phyloP scores from a whole-genome alignment of 2,797 vertebrate genomes.

The Petrocephalus sullivani region DNA sequence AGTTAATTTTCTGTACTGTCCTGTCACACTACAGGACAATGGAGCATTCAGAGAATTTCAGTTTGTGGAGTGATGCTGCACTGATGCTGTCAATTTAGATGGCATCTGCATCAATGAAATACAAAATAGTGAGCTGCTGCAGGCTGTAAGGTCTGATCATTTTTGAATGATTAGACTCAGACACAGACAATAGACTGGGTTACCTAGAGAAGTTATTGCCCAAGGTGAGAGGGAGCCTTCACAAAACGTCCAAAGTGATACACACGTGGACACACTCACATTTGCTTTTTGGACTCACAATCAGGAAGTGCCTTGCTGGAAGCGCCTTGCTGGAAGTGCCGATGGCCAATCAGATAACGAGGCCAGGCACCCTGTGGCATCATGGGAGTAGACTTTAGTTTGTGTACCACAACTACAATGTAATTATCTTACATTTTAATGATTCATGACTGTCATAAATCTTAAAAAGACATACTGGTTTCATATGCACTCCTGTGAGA shows the following conservation, averaged over 20 bases:
- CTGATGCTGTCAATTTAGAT: neutral
- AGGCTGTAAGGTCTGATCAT: neutral
- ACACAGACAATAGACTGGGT: neutral
- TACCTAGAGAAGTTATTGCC: neutral
- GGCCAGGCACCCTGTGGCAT: neutral
- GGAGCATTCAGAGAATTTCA: neutral
- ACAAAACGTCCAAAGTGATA: neutral
- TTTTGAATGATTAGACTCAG: neutral
- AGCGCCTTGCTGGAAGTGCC: neutral
- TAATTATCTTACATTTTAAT: neutral
- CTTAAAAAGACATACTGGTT: neutral
- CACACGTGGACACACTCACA: neutral
- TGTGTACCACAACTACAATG: neutral
- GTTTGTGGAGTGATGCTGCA: neutral
- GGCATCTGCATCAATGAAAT: neutral
- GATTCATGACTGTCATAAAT: neutral
- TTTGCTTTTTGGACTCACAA: neutral
- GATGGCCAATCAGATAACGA: slow-evolving; percentile 4
- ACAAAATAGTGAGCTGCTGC: neutral
- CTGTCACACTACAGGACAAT: neutral
- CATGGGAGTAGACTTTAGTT: neutral
- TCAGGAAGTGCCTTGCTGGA: neutral
- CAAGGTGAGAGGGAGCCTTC: neutral
- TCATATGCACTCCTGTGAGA: neutral
- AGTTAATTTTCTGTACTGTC: neutral